Base-by-base conservation (phyloP, 2,888 invertebrate genomes). In the Platycheirus rosarum region DNA sequence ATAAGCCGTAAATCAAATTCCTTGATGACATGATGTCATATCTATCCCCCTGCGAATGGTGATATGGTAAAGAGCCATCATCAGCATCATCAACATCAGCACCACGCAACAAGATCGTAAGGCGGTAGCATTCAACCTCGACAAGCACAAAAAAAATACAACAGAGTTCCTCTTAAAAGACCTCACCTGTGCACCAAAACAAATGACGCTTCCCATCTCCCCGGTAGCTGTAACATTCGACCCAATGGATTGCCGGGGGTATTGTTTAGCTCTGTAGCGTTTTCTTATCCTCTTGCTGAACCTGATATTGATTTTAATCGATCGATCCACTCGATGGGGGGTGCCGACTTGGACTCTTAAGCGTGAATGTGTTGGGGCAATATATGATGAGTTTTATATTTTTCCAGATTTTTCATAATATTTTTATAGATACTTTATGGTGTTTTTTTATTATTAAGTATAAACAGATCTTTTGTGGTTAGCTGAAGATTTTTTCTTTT, bases 11-110 rank as follows among this genome's bases (percentile, higher is more conserved):
- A 85, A 86, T 86, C 86, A 86, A 86, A 86, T 85, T 85, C 85
- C 85, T 84, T 73, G 84, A 85, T 86, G 85, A 86, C 85, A 71
- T 80, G 85, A 84, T 85, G 85, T 86, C 86, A 86, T 86, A 86
- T 85, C 85, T 85, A 60, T 71, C 53, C 49, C 63, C 16, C 23
- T 40, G 40, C 23, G 57, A 40, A 40, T 44, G 11, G 35, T 20
- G 23, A 48, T 70, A 77, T 77, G 57, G 71, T 77, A 66, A 53
- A 48, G 51, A 44, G 60, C 32, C 80, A 60, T 73, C 71, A 71
- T 3, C 68, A 51, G 14, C 49, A 26, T 23, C 60, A 29, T 68
- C 60, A 68, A 20, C 63, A 62, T 63, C 69, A 63, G 37, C 49
- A 20, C 2, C 51, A 60, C 35, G 42, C 46, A 51, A 18, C 40